phyloP scores from a whole-genome alignment of 2,113 vertebrate species.

The Mugil cephalus region DNA sequence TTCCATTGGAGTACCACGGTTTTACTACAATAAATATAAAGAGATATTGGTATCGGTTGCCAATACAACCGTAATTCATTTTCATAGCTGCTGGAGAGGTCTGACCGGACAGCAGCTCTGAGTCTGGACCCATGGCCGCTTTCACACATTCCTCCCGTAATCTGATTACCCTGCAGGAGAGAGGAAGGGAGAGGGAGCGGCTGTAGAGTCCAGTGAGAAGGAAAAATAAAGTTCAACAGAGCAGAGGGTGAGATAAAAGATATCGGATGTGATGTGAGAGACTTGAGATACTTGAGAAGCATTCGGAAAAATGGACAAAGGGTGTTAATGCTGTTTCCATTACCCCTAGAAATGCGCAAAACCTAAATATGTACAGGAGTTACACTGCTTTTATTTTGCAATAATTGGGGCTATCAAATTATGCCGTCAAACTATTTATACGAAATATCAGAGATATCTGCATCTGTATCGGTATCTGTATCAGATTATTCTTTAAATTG shows the following conservation, averaged over 20 bases:
- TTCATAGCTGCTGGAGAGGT: neutral
- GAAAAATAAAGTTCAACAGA: neutral
- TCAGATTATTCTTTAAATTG: too few species aligned
- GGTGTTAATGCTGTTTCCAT: too few species aligned
- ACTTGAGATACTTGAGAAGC: neutral
- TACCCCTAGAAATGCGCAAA: too few species aligned
- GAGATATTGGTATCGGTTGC: slow-evolving; percentile 16
- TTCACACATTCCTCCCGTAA: slow-evolving; percentile 67
- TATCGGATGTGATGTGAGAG: too few species aligned
- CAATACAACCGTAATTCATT: slow-evolving; percentile 21
- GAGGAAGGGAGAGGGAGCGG: neutral
- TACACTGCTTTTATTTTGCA: too few species aligned
- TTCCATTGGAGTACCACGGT: neutral
- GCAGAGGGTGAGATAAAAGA: neutral
- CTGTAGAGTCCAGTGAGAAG: neutral
- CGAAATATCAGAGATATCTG: too few species aligned
- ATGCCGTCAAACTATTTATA: too few species aligned
- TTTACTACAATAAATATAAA: neutral
- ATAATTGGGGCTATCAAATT: too few species aligned
- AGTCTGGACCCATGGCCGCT: slow-evolving; percentile 24
- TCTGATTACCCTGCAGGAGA: slow-evolving; percentile 44
- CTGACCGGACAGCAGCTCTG: slow-evolving; percentile 15
- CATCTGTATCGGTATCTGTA: too few species aligned
- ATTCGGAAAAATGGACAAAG: neutral
- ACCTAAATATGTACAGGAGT: too few species aligned